Percentiles rank a stretch among this genome's conserved stretches.
Conservation (phyloP, 2,888 invertebrate species). For the Harpalus rubripes region DNA sequence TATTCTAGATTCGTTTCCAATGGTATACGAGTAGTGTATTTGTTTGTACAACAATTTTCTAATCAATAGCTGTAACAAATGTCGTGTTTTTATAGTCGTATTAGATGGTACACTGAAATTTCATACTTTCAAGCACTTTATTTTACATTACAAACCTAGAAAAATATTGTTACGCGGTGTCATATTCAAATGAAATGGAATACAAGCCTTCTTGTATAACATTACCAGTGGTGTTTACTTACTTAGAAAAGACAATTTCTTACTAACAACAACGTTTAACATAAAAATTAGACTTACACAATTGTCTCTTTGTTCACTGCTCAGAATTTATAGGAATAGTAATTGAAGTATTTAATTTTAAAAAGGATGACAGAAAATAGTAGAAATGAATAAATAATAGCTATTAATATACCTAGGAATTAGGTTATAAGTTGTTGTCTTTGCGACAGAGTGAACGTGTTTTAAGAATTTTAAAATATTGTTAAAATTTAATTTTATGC, state of each 20-base stretch:
- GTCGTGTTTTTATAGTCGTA: conserved; percentile 4
- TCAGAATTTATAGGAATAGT: neutral
- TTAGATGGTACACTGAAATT: conserved; percentile 9
- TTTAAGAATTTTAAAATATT: too few relatives aligned
- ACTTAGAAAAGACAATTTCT: conserved; percentile 19
- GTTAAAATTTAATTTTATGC: too few relatives aligned
- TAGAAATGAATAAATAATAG: too few relatives aligned
- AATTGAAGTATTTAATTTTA: too few relatives aligned
- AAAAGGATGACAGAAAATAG: too few relatives aligned
- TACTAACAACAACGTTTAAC: neutral
- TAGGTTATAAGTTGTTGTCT: too few relatives aligned
- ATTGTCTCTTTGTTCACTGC: neutral
- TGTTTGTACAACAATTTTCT: neutral
- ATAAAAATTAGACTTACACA: conserved; percentile 6
- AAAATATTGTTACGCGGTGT: conserved; percentile 36
- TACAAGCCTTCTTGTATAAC: conserved; percentile 3
- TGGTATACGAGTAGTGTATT: neutral
- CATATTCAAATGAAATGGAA: conserved; percentile 33
- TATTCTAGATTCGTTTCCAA: neutral
- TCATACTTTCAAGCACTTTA: conserved; percentile 35
- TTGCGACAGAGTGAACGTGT: too few relatives aligned
- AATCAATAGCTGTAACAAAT: conserved; percentile 37
- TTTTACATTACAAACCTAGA: conserved; percentile 51
- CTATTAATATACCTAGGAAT: too few relatives aligned
- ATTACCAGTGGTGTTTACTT: conserved; percentile 45